Conservation (phyloP, 2,888 invertebrate genomes). For the Halictus ligatus region DNA sequence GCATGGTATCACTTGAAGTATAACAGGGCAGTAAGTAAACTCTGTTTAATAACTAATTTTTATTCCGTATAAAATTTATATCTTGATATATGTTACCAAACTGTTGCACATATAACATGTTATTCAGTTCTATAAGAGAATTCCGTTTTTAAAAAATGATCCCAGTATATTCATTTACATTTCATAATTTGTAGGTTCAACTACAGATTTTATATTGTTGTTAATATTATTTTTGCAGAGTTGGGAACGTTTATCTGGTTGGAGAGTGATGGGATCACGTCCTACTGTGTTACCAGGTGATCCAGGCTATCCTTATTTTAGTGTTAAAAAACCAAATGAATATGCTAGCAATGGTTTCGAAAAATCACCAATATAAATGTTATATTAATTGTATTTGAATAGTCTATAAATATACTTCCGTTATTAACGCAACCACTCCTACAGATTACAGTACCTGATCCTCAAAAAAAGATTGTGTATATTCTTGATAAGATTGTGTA, state of each 20-base stretch:
- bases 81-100: too few species aligned
- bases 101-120: too few species aligned
- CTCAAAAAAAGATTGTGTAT: neutral
- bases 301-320: slow-evolving; percentile 88
- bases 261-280: slow-evolving; percentile 87
- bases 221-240: slow-evolving; percentile 85
- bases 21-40: slow-evolving; percentile 89
- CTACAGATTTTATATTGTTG: neutral
- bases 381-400: neutral
- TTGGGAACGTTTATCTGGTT: slow-evolving; percentile 92
- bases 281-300: slow-evolving; percentile 88
- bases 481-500: neutral
- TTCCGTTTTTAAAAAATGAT: too few species aligned
- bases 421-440: neutral
- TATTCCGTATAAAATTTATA: too few species aligned
- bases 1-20: slow-evolving; percentile 93
- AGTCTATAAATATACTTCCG: slow-evolving; percentile 36
- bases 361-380: slow-evolving; percentile 85
- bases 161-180: neutral
- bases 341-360: slow-evolving; percentile 91
- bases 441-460: neutral
- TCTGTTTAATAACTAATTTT: neutral
- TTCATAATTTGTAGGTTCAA: neutral
- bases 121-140: too few species aligned
- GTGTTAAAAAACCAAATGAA: slow-evolving; percentile 87